These are phyloP conservation scores for Amphipyra tragopoginis DNA, from an alignment of 2,888 invertebrate genomes.

Conservation along the genomic window DNA sequence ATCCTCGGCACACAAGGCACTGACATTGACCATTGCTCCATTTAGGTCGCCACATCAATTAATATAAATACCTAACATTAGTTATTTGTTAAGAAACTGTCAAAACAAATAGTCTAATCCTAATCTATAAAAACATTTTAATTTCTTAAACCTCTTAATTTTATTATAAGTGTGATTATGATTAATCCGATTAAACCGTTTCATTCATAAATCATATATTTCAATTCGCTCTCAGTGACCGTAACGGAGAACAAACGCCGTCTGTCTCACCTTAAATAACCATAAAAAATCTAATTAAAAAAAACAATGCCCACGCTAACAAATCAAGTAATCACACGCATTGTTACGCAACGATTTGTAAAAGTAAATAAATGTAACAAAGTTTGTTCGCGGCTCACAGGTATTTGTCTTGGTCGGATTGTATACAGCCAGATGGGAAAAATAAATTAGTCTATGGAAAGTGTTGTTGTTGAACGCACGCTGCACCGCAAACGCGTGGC, in stretches of 20 bases:
- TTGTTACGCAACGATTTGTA: conserved; percentile 66
- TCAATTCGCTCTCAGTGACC: background rate
- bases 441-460: conserved; percentile 70
- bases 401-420: conserved; percentile 66
- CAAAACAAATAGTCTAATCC: background rate
- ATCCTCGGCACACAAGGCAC: too few relatives aligned
- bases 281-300: conserved; percentile 50
- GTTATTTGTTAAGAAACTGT: too few relatives aligned
- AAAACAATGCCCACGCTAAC: conserved; percentile 58
- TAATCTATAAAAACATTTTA: background rate
- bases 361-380: conserved; percentile 65
- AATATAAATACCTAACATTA: too few relatives aligned
- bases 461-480: conserved; percentile 66
- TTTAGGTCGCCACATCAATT: too few relatives aligned
- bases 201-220: background rate
- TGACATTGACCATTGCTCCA: too few relatives aligned
- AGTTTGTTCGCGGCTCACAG: conserved; percentile 63
- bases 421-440: conserved; percentile 50
- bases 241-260: conserved; percentile 2
- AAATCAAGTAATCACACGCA: conserved; percentile 70
- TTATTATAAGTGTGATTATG: background rate
- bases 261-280: conserved; percentile 7
- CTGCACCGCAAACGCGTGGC: conserved; percentile 52
- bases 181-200: background rate
- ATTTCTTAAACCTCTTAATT: background rate